Conservation (phyloP, 2,797 vertebrate genomes). For the Pogoniulus pusillus region DNA sequence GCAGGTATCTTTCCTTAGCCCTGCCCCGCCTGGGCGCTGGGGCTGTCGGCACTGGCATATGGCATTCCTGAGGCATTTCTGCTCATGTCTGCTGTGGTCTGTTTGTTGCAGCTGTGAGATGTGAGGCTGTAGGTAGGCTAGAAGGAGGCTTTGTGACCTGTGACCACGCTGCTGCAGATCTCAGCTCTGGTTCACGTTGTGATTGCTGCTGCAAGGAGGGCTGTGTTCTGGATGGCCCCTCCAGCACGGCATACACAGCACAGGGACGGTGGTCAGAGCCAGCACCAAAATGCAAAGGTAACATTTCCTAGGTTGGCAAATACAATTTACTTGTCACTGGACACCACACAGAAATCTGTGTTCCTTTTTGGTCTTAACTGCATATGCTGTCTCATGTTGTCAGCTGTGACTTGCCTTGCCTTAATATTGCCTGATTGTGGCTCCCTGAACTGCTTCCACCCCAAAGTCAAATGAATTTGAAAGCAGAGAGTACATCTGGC, state of each 20-base stretch:
- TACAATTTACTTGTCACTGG: background rate
- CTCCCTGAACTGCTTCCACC: background rate
- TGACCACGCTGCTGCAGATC: background rate
- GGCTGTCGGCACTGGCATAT: background rate
- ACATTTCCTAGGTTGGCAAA: background rate
- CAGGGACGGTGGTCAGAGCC: conserved; percentile 77
- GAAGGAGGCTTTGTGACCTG: conserved; percentile 39
- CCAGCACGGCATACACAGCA: conserved; percentile 2
- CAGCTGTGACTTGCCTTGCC: conserved; percentile 23
- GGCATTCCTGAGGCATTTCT: background rate
- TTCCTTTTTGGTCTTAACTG: background rate
- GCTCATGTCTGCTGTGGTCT: background rate
- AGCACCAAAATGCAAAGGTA: conserved; percentile 84
- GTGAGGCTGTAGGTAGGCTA: conserved; percentile 1
- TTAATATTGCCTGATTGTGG: background rate
- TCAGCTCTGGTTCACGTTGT: conserved; percentile 64
- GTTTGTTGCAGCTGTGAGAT: conserved; percentile 61
- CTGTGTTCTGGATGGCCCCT: conserved; percentile 66
- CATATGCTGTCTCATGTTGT: background rate
- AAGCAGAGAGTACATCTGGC: background rate
- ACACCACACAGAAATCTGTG: background rate
- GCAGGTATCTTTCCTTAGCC: conserved; percentile 54
- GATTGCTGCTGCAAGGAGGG: conserved; percentile 81
- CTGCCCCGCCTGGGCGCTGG: background rate
- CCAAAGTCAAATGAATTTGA: background rate